Evolutionary conservation across 2,888 invertebrate genomes (phyloP).

Genomic region (Sisyra nigra): DNA sequence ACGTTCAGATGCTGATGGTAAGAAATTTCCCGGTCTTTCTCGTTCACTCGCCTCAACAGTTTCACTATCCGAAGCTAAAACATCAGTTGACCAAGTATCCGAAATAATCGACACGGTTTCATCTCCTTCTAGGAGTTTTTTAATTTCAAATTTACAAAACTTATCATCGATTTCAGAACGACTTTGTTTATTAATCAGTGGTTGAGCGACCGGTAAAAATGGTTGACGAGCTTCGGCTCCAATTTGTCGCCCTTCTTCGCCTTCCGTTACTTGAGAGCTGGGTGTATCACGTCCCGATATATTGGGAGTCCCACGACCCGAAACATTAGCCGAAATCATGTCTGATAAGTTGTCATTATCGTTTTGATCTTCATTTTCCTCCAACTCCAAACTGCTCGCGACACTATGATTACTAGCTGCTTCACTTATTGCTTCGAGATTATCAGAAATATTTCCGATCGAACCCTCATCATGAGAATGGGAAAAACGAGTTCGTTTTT

Average conservation of each 20-base stretch:
- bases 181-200: conserved; percentile 50
- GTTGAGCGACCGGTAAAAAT: conserved; percentile 22
- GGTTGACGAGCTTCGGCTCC: conserved; percentile 23
- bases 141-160: conserved; percentile 96
- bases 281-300: conserved; percentile 95
- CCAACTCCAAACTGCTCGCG: conserved; percentile 75
- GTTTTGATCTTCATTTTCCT: conserved; percentile 74
- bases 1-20: conserved; percentile 25
- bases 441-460: conserved; percentile 82
- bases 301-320: conserved; percentile 83
- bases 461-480: conserved; percentile 85
- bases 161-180: conserved; percentile 94
- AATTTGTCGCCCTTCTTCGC: conserved; percentile 29
- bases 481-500: conserved; percentile 57
- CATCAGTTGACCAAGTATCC: conserved; percentile 98
- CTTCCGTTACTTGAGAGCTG: conserved; percentile 78
- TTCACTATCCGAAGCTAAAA: conserved; percentile 91
- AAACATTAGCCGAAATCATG: conserved; percentile 92
- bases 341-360: conserved; percentile 87
- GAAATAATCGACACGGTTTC: conserved; percentile 95
- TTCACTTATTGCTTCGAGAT: conserved; percentile 87
- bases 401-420: conserved; percentile 93
- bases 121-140: conserved; percentile 63
- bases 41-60: conserved; percentile 67
- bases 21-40: conserved; percentile 33